Conservation (phyloP, 1,140 invertebrate genomes). For the Bursaphelenchus mucronatus region DNA sequence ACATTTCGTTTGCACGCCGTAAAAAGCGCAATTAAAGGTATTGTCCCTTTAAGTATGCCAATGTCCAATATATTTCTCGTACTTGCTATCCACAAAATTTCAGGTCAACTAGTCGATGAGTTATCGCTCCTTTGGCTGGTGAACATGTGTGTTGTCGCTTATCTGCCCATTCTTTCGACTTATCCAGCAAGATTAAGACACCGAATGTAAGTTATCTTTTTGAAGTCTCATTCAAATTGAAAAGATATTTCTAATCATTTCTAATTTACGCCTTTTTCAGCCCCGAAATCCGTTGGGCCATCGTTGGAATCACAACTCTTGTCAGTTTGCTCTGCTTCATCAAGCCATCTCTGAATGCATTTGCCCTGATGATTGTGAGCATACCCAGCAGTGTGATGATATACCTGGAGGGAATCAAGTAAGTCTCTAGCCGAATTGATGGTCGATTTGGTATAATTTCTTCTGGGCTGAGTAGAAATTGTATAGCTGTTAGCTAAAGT, state of each 20-base stretch:
- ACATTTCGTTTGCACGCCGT: no score
- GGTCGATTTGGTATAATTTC: no score
- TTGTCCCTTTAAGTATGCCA: background rate
- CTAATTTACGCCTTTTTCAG: no score
- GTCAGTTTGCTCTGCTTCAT: constrained; percentile 54
- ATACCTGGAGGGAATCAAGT: constrained; percentile 52
- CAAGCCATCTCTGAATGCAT: constrained; percentile 56
- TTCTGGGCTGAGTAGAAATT: no score
- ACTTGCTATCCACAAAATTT: constrained; percentile 16
- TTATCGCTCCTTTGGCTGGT: constrained; percentile 52
- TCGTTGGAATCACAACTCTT: constrained; percentile 42
- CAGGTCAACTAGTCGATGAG: constrained; percentile 59
- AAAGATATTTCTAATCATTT: no score
- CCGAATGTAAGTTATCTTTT: constrained; percentile 38
- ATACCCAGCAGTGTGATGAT: constrained; percentile 48
- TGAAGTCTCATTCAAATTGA: constrained; percentile 2
- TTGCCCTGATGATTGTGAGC: constrained; percentile 55
- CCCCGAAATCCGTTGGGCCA: constrained; percentile 37
- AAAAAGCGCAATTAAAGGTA: no score
- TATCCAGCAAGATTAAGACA: constrained; percentile 38
- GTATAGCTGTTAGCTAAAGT: no score
- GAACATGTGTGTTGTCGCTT: constrained; percentile 53
- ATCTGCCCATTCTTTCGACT: constrained; percentile 52
- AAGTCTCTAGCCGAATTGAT: background rate
- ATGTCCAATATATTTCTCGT: background rate